Percentiles rank a stretch among this genome's conserved stretches.
phyloP scores from a whole-genome alignment of 2,888 invertebrate species.

The Dicyrtoma fusca region DNA sequence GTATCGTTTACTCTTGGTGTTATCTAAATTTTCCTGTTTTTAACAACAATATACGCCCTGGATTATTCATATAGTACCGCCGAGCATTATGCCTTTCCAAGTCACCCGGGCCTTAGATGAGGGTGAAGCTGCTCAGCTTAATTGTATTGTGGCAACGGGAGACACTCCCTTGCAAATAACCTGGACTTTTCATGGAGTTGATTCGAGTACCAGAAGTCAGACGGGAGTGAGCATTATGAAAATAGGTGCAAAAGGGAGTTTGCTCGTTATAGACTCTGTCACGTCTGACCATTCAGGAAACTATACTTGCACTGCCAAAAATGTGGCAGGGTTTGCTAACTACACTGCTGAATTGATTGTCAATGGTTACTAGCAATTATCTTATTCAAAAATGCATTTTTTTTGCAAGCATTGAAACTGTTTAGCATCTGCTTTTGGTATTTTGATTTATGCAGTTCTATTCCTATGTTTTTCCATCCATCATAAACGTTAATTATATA shows the following conservation, averaged over 20 bases:
- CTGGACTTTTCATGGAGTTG: constrained; percentile 75
- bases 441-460: no score
- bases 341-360: constrained; percentile 72
- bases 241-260: constrained; percentile 67
- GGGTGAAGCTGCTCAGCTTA: constrained; percentile 73
- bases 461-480: no score
- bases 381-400: no score
- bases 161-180: constrained; percentile 76
- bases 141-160: constrained; percentile 73
- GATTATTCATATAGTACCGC: constrained; percentile 64
- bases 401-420: no score
- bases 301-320: constrained; percentile 75
- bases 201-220: constrained; percentile 59
- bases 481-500: no score
- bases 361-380: no score
- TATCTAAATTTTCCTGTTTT: no score
- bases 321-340: constrained; percentile 71
- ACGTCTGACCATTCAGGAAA: constrained; percentile 63
- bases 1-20: no score
- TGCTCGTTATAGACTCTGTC: constrained; percentile 64
- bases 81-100: constrained; percentile 65
- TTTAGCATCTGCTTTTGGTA: no score
- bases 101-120: constrained; percentile 75
- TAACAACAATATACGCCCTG: no score
- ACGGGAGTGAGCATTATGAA: constrained; percentile 63